These are phyloP conservation scores for Dicerorhinus sumatrensis DNA, from an alignment of 2,113 vertebrate species.

Conservation along the genomic window DNA sequence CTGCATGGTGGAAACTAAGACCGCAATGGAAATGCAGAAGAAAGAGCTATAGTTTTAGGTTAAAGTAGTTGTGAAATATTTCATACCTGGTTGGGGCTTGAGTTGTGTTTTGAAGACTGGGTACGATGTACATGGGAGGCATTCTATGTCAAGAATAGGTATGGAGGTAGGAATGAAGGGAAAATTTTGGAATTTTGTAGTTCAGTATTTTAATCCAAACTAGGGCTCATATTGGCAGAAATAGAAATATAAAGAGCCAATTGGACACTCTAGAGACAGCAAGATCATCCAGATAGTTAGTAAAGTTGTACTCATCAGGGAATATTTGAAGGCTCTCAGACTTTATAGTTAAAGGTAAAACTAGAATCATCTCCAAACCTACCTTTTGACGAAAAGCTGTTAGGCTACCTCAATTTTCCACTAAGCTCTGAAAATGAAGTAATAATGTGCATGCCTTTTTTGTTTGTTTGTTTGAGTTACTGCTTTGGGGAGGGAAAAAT, in stretches of 20 bases:
- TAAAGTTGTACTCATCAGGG: neutral
- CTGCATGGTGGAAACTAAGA: neutral
- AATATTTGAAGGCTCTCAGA: neutral
- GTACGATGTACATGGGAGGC: neutral
- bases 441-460: neutral
- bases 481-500: neutral
- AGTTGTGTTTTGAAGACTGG: neutral
- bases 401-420: neutral
- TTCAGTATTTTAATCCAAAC: neutral
- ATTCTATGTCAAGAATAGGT: neutral
- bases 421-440: neutral
- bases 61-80: neutral
- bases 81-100: neutral
- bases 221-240: neutral
- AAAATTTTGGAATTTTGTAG: neutral
- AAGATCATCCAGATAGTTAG: neutral
- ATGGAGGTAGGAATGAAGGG: neutral
- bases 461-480: neutral
- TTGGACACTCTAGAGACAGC: neutral
- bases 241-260: neutral
- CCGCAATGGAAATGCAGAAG: neutral
- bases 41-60: neutral
- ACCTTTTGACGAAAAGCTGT: neutral
- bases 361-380: neutral
- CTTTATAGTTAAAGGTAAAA: slow-evolving; percentile 19